These are phyloP conservation scores for Sapayoa aenigma DNA, from an alignment of 2,113 vertebrate species.

Conservation along the genomic window DNA sequence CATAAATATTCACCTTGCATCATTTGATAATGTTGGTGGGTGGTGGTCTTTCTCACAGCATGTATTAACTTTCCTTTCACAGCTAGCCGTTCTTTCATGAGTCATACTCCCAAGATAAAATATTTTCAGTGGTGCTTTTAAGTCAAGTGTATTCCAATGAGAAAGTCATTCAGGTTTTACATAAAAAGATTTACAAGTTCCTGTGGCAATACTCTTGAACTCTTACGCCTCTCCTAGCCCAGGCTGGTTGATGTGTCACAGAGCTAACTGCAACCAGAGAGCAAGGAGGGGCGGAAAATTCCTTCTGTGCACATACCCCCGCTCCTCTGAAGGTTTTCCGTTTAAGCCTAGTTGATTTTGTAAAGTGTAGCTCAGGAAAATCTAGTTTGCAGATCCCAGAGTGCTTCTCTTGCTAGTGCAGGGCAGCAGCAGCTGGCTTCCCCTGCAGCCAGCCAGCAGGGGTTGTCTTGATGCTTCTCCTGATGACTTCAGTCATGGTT, in stretches of 20 bases:
- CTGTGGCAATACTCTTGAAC: neutral
- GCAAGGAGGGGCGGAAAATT: neutral
- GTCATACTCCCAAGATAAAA: neutral
- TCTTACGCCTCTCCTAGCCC: neutral
- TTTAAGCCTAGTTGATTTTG: neutral
- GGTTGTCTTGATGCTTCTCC: neutral
- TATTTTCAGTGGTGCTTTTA: neutral
- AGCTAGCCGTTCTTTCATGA: neutral
- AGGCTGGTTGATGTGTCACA: neutral
- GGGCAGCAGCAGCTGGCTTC: neutral
- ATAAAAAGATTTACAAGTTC: neutral
- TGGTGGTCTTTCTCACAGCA: neutral
- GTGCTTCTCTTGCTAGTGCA: accelerated
- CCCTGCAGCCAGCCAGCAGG: neutral
- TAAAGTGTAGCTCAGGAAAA: neutral
- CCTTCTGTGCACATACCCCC: neutral
- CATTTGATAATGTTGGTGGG: neutral
- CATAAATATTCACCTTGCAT: neutral
- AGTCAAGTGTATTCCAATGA: neutral
- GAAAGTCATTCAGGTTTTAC: neutral
- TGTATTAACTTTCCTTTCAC: neutral
- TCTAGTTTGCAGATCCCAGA: neutral
- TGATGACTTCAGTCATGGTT: neutral
- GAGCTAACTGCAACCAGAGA: neutral
- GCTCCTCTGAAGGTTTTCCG: neutral